Evolutionary conservation across 2,888 invertebrate genomes (phyloP).

Genomic region (Brachyptera putata): DNA sequence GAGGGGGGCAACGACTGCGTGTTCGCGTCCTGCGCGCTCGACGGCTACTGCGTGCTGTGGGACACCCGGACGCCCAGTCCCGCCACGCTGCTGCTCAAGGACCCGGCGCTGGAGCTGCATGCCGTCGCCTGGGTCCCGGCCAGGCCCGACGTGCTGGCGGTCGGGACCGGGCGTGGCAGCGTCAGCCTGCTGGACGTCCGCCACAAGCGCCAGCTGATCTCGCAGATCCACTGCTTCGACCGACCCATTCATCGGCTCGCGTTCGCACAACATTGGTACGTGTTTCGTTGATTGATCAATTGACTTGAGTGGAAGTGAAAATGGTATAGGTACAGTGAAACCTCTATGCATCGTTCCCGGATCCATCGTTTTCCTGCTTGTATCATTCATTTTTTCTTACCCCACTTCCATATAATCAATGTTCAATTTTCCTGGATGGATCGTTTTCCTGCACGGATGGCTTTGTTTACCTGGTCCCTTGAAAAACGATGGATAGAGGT

Average conservation of each 20-base stretch:
- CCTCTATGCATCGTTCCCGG: no score
- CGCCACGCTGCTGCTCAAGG: conserved; percentile 38
- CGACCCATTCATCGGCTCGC: conserved; percentile 44
- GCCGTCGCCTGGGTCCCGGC: conserved; percentile 46
- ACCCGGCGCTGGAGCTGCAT: conserved; percentile 40
- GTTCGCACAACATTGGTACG: conserved; percentile 37
- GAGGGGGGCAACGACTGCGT: conserved; percentile 44
- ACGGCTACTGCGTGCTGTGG: conserved; percentile 48
- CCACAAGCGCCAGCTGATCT: conserved; percentile 40
- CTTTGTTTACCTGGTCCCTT: no score
- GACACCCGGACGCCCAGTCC: conserved; percentile 41
- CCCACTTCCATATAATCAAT: no score
- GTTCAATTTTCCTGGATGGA: no score
- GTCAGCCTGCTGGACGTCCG: conserved; percentile 51
- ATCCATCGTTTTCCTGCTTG: no score
- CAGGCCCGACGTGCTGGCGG: conserved; percentile 45
- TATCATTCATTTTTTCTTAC: no score
- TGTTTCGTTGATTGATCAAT: no score
- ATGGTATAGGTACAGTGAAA: no score
- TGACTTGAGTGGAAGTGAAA: no score
- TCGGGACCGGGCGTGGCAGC: conserved; percentile 52
- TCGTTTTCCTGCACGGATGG: no score
- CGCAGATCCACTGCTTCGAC: conserved; percentile 41
- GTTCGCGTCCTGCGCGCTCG: conserved; percentile 53
- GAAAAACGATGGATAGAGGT: no score